phyloP scores from a whole-genome alignment of 2,888 invertebrate species.

The Acanthoscelides obtectus region DNA sequence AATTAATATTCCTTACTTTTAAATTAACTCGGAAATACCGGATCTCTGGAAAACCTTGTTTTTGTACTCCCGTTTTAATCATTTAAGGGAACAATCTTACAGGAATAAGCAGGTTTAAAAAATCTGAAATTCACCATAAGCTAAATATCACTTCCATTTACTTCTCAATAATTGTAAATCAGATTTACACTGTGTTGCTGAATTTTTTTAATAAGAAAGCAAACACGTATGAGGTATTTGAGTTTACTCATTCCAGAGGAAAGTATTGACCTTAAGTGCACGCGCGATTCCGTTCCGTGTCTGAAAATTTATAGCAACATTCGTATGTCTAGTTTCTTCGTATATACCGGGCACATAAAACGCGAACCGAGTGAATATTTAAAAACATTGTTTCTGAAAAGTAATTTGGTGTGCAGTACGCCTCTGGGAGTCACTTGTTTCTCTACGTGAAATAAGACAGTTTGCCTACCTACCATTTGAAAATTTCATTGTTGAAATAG shows the following conservation, averaged over 20 bases:
- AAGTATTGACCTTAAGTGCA: background rate
- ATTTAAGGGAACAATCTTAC: too few species aligned
- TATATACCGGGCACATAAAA: background rate
- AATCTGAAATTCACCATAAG: too few species aligned
- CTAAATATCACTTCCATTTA: too few species aligned
- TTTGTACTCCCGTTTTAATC: too few species aligned
- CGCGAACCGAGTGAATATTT: background rate
- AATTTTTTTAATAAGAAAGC: too few species aligned
- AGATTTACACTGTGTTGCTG: too few species aligned
- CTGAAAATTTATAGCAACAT: background rate
- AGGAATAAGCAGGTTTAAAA: too few species aligned
- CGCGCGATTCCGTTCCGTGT: background rate
- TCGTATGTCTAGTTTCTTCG: background rate
- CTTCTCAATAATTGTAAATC: too few species aligned
- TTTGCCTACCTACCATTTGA: background rate
- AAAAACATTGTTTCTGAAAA: background rate
- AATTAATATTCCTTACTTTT: too few species aligned
- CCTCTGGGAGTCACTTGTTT: background rate
- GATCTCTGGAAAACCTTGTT: too few species aligned
- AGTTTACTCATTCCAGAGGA: background rate
- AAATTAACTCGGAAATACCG: too few species aligned
- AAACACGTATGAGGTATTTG: too few species aligned
- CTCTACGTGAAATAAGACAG: background rate
- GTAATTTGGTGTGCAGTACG: background rate
- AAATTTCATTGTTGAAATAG: background rate